Base-by-base conservation (phyloP, 2,888 invertebrate genomes). In the Isoperla grammatica region DNA sequence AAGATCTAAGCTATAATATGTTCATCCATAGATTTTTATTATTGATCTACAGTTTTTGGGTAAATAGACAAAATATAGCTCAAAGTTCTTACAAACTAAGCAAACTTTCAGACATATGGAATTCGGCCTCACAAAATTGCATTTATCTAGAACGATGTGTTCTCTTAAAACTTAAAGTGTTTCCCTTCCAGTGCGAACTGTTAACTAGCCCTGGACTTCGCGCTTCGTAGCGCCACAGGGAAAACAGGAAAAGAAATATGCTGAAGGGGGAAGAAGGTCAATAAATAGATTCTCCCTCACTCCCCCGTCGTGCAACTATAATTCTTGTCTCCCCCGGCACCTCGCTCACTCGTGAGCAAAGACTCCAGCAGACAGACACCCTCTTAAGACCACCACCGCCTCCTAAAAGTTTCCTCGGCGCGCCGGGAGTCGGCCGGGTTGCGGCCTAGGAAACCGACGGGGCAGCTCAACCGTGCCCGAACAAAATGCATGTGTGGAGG, bases 251-350 rank as follows among this genome's bases (percentile, higher is more conserved):
- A 23, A 42, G 22, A 53, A 43, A 29, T 40, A 58, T 42, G 45
- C 29, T 40, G 48, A 39, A 46, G 40, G 17, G 49, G 54, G 58
- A 59, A 48, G 50, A 59, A 57, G 59, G 59, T 56, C 61, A 61
- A 59, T 59, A 61, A 58, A 53, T 57, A 62, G 59, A 62, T 53
- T 59, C 53, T 39, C 35, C 19, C 59, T 53, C 45, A 6, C 42
- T 11, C 56, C 8, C 49, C 40, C 29, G 29, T 29, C 29, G 29
- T 6, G 39, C 50, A 59, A 56, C 53, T 59, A 62, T 59, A 62
- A 53, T 59, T 59, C 59, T 43, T 43, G 29, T 11, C 46, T 35
- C 46, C 49, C 50, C 37, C 43, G 29, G 15, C 23, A 29, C 29
- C 29, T 29, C 49, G 35, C n/a, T n/a, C n/a, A n/a, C n/a, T n/a